Conservation (phyloP, 2,797 vertebrate species). For the Otolemur crassicaudatus region DNA sequence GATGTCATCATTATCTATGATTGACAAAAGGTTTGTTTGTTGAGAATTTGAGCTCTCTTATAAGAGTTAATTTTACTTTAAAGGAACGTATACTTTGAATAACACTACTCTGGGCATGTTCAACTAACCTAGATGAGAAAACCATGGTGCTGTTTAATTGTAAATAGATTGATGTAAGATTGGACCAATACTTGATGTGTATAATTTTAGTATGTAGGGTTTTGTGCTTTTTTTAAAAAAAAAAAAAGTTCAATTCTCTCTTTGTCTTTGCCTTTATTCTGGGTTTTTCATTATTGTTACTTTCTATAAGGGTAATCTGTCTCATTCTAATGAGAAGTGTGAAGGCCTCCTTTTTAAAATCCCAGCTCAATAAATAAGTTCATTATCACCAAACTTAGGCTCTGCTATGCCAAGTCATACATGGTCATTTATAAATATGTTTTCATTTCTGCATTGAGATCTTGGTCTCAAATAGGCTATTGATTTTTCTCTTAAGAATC, state of each 20-base stretch:
- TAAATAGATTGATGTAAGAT: constrained; percentile 78
- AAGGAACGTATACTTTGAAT: constrained; percentile 73
- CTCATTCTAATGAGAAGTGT: neutral
- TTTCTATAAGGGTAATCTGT: neutral
- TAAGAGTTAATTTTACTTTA: constrained; percentile 75
- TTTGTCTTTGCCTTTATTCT: constrained; percentile 78
- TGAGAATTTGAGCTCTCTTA: constrained; percentile 66
- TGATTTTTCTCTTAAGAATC: neutral
- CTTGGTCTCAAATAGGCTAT: neutral
- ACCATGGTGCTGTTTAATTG: constrained; percentile 82
- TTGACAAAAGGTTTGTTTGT: constrained; percentile 58
- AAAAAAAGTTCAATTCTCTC: constrained; percentile 75
- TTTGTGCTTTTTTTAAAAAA: constrained; percentile 79
- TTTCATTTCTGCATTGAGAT: neutral
- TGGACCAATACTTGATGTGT: constrained; percentile 83
- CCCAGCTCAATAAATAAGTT: constrained; percentile 43
- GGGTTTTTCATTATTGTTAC: constrained; percentile 40
- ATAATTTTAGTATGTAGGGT: constrained; percentile 82
- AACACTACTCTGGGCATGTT: constrained; percentile 72
- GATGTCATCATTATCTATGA: constrained; percentile 37
- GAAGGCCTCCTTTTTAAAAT: neutral
- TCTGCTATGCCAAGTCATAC: neutral
- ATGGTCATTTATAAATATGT: neutral
- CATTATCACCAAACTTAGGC: constrained; percentile 1
- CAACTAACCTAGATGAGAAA: constrained; percentile 75